phyloP scores from a whole-genome alignment of 2,888 invertebrate genomes.

The Pasiphila rectangulata region DNA sequence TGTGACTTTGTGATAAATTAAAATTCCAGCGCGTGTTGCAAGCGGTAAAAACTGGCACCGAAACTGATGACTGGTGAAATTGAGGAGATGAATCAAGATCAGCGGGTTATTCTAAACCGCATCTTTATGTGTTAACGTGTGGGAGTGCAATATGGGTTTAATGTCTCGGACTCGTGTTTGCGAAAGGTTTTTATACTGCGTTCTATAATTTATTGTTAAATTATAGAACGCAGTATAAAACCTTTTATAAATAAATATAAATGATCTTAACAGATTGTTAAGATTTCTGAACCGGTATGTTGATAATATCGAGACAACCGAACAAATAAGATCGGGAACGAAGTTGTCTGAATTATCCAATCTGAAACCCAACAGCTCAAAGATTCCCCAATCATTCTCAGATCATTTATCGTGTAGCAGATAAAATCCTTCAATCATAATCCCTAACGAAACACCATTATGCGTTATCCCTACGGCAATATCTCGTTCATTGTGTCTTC shows the following conservation, averaged over 20 bases:
- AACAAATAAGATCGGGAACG: not conserved
- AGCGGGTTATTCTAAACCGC: no score
- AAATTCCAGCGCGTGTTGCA: not conserved
- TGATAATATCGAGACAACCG: not conserved
- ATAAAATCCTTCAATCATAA: conserved; percentile 12
- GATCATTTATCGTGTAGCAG: not conserved
- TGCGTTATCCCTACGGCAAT: conserved; percentile 12
- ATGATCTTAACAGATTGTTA: no score
- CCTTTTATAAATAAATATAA: no score
- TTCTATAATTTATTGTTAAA: no score
- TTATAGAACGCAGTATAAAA: no score
- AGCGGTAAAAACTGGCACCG: not conserved
- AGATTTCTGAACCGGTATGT: no score
- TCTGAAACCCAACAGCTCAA: not conserved
- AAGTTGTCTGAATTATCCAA: no score
- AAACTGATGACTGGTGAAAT: not conserved
- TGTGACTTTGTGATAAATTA: conserved; percentile 15
- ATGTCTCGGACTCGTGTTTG: no score
- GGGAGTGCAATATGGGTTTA: no score
- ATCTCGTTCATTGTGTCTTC: conserved; percentile 8
- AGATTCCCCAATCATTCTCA: not conserved
- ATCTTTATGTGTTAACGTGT: no score
- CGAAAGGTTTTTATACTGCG: no score
- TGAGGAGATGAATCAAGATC: not conserved
- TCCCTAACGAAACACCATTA: conserved; percentile 11